These are phyloP conservation scores for Sterna hirundo DNA, from an alignment of 2,113 vertebrate genomes.

Conservation along the genomic window DNA sequence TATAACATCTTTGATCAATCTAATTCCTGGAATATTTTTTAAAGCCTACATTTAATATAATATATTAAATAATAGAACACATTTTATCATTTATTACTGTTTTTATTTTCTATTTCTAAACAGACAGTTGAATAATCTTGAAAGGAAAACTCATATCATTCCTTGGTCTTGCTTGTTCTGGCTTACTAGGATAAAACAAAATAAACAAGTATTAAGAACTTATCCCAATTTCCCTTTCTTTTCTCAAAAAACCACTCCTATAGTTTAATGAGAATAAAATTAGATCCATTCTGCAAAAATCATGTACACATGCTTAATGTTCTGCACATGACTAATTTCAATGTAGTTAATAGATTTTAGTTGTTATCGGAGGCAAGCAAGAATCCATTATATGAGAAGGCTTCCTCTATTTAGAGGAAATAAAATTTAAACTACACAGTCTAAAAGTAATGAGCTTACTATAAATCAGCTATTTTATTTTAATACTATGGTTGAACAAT, in stretches of 20 bases:
- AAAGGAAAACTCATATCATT: not conserved
- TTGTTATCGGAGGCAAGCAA: not conserved
- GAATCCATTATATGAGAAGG: not conserved
- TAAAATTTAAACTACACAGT: not conserved
- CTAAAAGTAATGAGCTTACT: not conserved
- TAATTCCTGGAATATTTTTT: not conserved
- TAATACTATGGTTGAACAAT: not conserved
- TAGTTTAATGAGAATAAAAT: constrained; percentile 24
- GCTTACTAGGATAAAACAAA: not conserved
- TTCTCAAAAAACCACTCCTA: not conserved
- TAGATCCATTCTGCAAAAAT: constrained; percentile 6
- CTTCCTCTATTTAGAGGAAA: not conserved
- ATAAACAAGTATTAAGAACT: not conserved
- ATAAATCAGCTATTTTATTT: constrained; percentile 18
- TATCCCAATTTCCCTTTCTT: not conserved
- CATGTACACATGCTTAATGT: not conserved
- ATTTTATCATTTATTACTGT: not conserved
- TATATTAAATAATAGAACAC: not conserved
- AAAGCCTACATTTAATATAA: not conserved
- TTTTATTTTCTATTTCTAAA: not conserved
- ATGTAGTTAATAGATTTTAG: constrained; percentile 24
- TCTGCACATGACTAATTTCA: constrained; percentile 13
- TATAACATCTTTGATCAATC: not conserved
- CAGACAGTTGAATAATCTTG: not conserved
- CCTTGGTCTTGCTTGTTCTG: not conserved